Evolutionary conservation across 1,140 invertebrate species (phyloP).

Genomic region (Drosophila gunungcola): DNA sequence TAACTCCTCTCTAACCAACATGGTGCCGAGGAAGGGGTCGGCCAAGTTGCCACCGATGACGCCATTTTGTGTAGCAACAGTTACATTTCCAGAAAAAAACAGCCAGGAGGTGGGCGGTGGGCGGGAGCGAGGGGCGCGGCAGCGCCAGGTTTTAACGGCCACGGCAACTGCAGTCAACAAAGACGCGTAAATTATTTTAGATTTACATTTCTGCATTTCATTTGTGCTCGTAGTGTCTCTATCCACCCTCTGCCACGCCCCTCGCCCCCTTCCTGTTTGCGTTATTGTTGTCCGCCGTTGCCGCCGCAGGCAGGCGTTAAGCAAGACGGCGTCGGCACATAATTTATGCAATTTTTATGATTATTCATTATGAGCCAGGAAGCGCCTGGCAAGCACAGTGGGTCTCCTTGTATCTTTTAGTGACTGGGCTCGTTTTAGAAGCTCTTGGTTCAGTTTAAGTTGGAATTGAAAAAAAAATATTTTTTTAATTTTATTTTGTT

Average conservation of each 20-base stretch:
- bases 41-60: constrained; percentile 53
- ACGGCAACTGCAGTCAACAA: constrained; percentile 79
- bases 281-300: constrained; percentile 33
- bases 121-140: constrained; percentile 5
- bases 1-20: constrained; percentile 30
- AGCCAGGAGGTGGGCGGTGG: constrained; percentile 34
- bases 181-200: constrained; percentile 84
- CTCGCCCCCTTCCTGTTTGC: neutral
- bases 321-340: constrained; percentile 79
- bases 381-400: constrained; percentile 42
- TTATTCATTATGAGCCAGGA: constrained; percentile 77
- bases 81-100: constrained; percentile 62
- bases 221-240: constrained; percentile 53
- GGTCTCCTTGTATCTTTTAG: neutral
- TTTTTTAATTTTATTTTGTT: too few relatives aligned
- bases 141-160: constrained; percentile 72
- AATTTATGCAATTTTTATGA: constrained; percentile 83
- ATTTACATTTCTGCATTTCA: constrained; percentile 83
- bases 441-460: too few relatives aligned
- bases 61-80: constrained; percentile 80
- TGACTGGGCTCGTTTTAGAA: neutral
- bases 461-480: too few relatives aligned
- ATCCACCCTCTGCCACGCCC: neutral
- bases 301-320: constrained; percentile 74
- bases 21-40: constrained; percentile 25